Evolutionary conservation across 2,797 vertebrate species (phyloP), one percentile per base, ranked within the genome.

Genomic region (Tinamus major): DNA sequence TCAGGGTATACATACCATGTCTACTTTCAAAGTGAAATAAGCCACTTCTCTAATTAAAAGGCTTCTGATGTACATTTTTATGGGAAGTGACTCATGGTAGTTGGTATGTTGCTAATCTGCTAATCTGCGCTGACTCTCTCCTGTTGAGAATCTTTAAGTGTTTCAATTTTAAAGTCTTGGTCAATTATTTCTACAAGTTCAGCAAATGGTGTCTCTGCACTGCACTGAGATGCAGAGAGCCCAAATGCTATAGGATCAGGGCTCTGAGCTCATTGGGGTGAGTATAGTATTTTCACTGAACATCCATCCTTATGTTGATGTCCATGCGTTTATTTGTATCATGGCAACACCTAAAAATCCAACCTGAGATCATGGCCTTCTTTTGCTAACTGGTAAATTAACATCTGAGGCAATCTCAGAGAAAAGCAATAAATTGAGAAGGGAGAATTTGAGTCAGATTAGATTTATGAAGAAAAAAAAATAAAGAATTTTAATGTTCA

Each of bases 391-490:
- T 64, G 7, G 3, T 61, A 71, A 69, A 12, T 67, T 75, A 41
- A 81, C 33, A 87, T 79, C 44, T 89, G 70, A 81, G 74, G 31
- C 64, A 33, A 65, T 39, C 53, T 96, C 74, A 59, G 24, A 65
- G 29, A 70, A 86, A 13, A 61, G 4, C 15, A 64, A 1, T 41
- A 75, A 74, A 49, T 10, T 21, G n/a, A 46, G 68, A 78, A 39
- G 27, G 18, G 56, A 89, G 63, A 26, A 27, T 90, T 85, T 64
- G 26, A 90, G 63, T 93, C 68, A 48, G 39, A 16, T 65, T 90
- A 85, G 78, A 95, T 95, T 94, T 93, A 81, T 85, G 64, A 71
- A 19, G 69, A 84, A 83, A 88, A 93, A 93, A 53, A 51, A 53
- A 56, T 65, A 81, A 77, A 81, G 79, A 41, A 84, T 88, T 93